Evolutionary conservation across 2,113 vertebrate genomes (phyloP).

Genomic region (Cheilinus undulatus): DNA sequence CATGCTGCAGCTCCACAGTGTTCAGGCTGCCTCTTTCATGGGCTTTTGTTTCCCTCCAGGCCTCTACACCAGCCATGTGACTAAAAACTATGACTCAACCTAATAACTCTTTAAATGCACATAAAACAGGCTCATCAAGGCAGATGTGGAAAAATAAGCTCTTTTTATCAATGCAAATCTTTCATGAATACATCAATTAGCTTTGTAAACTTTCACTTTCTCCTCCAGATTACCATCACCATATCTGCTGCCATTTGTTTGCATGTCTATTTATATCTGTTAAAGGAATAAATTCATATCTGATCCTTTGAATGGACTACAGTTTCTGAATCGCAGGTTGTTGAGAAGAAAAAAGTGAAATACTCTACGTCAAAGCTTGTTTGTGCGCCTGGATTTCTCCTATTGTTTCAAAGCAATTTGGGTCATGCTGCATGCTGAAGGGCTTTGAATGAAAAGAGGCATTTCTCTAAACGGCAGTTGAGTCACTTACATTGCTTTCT

Average conservation of each 20-base stretch:
- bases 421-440: conserved; percentile 8
- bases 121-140: too few species aligned
- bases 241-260: conserved; percentile 34
- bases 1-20: too few species aligned
- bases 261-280: conserved; percentile 19
- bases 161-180: background rate
- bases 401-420: conserved; percentile 14
- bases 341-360: background rate
- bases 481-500: conserved; percentile 18
- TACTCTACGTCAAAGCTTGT: background rate
- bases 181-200: too few species aligned
- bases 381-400: conserved; percentile 13
- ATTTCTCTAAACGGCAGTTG: conserved; percentile 29
- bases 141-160: too few species aligned
- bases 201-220: background rate
- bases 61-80: too few species aligned
- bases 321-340: background rate
- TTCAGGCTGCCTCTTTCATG: too few species aligned
- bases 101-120: too few species aligned
- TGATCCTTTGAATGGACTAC: conserved; percentile 41
- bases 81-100: too few species aligned
- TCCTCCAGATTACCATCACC: background rate
- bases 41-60: too few species aligned
- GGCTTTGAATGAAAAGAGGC: conserved; percentile 14
- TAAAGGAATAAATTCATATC: background rate